Conservation (phyloP, 1,140 invertebrate genomes). For the Bombus affinis region DNA sequence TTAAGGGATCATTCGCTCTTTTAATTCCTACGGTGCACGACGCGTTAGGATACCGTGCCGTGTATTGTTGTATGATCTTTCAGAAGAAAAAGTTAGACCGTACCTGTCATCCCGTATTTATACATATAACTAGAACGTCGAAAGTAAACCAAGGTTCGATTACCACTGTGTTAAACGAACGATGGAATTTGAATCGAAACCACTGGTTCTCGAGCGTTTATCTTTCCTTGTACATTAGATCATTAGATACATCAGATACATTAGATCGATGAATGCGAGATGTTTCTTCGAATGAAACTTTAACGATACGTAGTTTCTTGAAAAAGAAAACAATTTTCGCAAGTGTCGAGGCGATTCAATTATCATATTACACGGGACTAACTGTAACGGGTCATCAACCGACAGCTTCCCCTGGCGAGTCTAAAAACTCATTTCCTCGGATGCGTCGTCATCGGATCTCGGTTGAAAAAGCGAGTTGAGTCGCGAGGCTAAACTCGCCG, state of each 20-base stretch:
- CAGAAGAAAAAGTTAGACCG: background rate
- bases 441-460: conserved; percentile 5
- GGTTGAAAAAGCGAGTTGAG: conserved; percentile 34
- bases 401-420: background rate
- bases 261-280: too few relatives aligned
- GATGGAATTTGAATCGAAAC: too few relatives aligned
- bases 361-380: too few relatives aligned
- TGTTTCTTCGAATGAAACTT: background rate
- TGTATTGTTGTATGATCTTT: too few relatives aligned
- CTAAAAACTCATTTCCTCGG: conserved; percentile 38
- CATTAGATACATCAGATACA: too few relatives aligned
- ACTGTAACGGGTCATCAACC: conserved; percentile 5
- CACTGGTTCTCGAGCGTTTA: background rate
- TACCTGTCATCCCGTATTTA: background rate
- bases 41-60: too few relatives aligned
- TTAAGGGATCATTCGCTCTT: conserved; percentile 37
- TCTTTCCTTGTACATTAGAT: background rate
- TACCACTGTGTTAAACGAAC: too few relatives aligned
- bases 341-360: too few relatives aligned
- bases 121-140: too few relatives aligned
- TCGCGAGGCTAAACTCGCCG: conserved; percentile 43
- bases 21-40: conserved; percentile 7
- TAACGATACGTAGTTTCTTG: background rate
- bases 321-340: background rate
- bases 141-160: background rate